phyloP scores from a whole-genome alignment of 2,888 invertebrate species.

The Cantharis rustica region DNA sequence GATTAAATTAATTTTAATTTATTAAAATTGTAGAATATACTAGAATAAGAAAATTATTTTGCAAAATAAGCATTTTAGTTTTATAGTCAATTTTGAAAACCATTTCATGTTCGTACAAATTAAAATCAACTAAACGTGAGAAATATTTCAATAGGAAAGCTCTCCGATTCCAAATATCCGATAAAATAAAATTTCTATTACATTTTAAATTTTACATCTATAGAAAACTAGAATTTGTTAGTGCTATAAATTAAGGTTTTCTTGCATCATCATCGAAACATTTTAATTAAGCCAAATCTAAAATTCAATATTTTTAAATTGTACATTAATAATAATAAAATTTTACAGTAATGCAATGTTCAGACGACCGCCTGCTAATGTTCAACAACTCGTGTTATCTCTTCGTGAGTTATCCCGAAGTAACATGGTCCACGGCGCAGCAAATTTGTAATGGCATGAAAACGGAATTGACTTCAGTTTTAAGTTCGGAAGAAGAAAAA shows the following conservation, averaged over 20 bases:
- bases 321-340: slow-evolving; percentile 27
- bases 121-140: background rate
- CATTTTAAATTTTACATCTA: too few species aligned
- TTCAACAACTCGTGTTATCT: slow-evolving; percentile 77
- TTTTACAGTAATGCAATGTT: slow-evolving; percentile 68
- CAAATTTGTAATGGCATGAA: slow-evolving; percentile 74
- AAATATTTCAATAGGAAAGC: background rate
- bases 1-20: background rate
- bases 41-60: background rate
- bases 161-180: too few species aligned
- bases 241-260: background rate
- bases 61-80: background rate
- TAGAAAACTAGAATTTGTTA: too few species aligned
- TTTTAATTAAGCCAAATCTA: too few species aligned
- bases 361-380: slow-evolving; percentile 70
- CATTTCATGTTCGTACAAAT: too few species aligned
- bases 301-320: too few species aligned
- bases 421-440: slow-evolving; percentile 72
- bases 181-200: too few species aligned
- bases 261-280: background rate
- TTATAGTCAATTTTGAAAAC: too few species aligned
- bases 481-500: slow-evolving; percentile 70
- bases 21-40: background rate
- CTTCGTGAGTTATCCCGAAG: slow-evolving; percentile 76
- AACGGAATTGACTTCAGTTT: slow-evolving; percentile 71